Conservation (phyloP, 2,888 invertebrate genomes). For the Drosophila prostipennis region DNA sequence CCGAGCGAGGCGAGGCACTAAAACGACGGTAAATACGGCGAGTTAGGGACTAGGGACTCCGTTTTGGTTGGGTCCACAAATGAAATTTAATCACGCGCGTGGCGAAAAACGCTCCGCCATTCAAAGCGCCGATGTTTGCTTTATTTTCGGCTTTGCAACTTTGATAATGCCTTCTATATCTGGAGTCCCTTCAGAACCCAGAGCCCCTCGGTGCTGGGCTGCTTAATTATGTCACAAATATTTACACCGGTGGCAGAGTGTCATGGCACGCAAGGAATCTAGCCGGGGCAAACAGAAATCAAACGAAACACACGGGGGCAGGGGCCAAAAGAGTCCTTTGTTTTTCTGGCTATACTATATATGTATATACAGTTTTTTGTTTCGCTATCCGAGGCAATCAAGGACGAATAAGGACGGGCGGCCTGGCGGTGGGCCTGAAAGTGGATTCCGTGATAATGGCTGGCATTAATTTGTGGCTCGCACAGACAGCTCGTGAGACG, state of each 20-base stretch:
- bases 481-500: conserved; percentile 34
- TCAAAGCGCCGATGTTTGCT: conserved; percentile 61
- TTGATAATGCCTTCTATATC: conserved; percentile 58
- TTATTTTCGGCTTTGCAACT: conserved; percentile 66
- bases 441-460: conserved; percentile 70
- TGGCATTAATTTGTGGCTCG: conserved; percentile 67
- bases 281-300: conserved; percentile 62
- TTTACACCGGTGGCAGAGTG: conserved; percentile 73
- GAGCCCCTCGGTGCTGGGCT: conserved; percentile 49
- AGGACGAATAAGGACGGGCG: conserved; percentile 65
- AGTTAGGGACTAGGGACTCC: conserved; percentile 30
- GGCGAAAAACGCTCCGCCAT: conserved; percentile 47
- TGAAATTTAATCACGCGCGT: conserved; percentile 78
- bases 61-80: conserved; percentile 65
- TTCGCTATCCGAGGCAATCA: conserved; percentile 50
- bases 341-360: conserved; percentile 8
- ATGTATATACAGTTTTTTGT: neutral
- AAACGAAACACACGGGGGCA: conserved; percentile 54
- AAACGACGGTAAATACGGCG: conserved; percentile 62
- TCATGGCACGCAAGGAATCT: conserved; percentile 71
- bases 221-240: conserved; percentile 80
- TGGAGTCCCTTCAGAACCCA: neutral
- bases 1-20: conserved; percentile 58
- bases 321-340: conserved; percentile 8
- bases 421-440: conserved; percentile 36